Evolutionary conservation across 1,140 invertebrate genomes (phyloP), one percentile per base, ranked within the genome.

Genomic region (Drosophila sproati): DNA sequence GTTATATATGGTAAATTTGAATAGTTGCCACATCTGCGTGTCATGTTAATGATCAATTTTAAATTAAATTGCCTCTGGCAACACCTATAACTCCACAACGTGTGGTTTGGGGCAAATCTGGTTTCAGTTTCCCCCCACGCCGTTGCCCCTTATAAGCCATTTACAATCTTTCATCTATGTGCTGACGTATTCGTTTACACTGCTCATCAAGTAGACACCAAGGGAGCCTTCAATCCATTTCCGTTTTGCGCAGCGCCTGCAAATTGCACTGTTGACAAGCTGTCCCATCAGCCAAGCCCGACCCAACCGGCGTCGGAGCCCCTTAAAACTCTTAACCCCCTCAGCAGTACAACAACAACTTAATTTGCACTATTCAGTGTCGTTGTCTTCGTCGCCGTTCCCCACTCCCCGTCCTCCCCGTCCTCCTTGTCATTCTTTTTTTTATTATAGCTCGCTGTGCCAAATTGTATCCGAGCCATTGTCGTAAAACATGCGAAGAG

Each of bases 381-480:
- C 66, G 45, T 45, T 57, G 37, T 69, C 59, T 12, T n/a, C 41
- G 41, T 60, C 28, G 34, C 20, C n/a, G 39, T 54, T 12, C 41
- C 31, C 39, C 20, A 20, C 10, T 59, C 76, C 60, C 54, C 63
- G 12, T 12, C 50, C n/a, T 66, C 28, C 37, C 41, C 73, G 41
- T 59, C 20, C 34, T 35, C 59, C 41, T 55, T 7, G 43, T 54
- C 31, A 61, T 63, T 54, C 29, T 43, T 41, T 76, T 64, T 83
- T 83, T 80, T 85, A 85, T 85, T 85, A 64, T 86, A 70, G 54
- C 55, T 78, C 61, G 75, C 82, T 82, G 79, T 88, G 82, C 83
- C 82, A 88, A 86, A 86, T 86, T 86, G 82, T 88, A 86, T 88
- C 83, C 79, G 63, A 70, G 76, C 78, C 81, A 88, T 86, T 86